These are phyloP conservation scores for Diarsia mendica DNA, from an alignment of 2,888 invertebrate genomes.

Conservation along the genomic window DNA sequence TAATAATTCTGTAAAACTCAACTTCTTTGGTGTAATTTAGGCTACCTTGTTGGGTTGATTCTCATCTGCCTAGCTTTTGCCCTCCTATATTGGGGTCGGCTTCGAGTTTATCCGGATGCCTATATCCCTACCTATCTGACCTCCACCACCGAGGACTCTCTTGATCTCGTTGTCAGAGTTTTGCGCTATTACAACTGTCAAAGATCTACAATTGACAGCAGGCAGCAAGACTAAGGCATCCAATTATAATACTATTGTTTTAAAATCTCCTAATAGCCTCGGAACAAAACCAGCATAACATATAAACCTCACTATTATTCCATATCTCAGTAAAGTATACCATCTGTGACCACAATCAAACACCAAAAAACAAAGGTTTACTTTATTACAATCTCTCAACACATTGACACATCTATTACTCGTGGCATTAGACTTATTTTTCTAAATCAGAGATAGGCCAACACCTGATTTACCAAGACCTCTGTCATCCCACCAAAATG, in stretches of 20 bases:
- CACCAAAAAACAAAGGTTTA: slow-evolving; percentile 72
- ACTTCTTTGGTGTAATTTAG: too few relatives aligned
- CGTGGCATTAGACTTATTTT: slow-evolving; percentile 71
- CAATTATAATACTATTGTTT: not conserved
- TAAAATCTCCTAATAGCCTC: not conserved
- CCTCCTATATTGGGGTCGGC: too few relatives aligned
- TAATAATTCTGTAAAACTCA: too few relatives aligned
- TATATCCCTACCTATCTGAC: too few relatives aligned
- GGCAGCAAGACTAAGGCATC: not conserved
- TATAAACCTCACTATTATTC: slow-evolving; percentile 13
- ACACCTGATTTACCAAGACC: slow-evolving; percentile 41
- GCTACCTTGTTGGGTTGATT: too few relatives aligned
- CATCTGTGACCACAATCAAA: slow-evolving; percentile 65
- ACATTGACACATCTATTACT: slow-evolving; percentile 77
- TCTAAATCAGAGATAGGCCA: slow-evolving; percentile 71
- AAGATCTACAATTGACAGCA: too few relatives aligned
- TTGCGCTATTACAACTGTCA: too few relatives aligned
- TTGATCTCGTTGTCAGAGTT: too few relatives aligned
- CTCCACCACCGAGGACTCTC: too few relatives aligned
- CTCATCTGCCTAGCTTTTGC: too few relatives aligned
- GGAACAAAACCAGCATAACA: slow-evolving; percentile 7
- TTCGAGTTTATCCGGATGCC: too few relatives aligned
- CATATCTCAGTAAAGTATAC: slow-evolving; percentile 58
- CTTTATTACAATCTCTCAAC: slow-evolving; percentile 71
- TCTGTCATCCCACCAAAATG: not conserved